A percentile compares a stretch with the other conserved stretches of the same genome.
Evolutionary conservation across 2,888 invertebrate species (phyloP).

Genomic region (Scotopteryx bipunctaria): DNA sequence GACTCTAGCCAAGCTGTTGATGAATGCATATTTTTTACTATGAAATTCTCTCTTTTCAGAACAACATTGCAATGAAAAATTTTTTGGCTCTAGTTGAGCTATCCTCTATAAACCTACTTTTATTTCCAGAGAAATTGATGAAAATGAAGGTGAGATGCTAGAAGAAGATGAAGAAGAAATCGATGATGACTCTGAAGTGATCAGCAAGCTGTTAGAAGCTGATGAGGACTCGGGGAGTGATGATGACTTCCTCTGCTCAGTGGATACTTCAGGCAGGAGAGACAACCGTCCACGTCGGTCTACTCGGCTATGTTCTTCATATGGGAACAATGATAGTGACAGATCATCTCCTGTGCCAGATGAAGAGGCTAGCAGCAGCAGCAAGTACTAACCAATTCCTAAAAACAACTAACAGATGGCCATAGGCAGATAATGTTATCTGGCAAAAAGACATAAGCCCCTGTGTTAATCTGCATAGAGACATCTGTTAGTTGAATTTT

Average conservation of each 20-base stretch:
- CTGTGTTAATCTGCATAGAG: too few species aligned
- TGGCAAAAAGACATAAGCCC: too few species aligned
- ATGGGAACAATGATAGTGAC: conserved; percentile 50
- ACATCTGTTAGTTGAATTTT: too few species aligned
- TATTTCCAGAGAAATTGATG: conserved; percentile 42
- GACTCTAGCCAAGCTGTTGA: too few species aligned
- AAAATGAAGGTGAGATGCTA: conserved; percentile 43
- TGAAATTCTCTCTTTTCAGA: too few species aligned
- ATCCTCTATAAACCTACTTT: too few species aligned
- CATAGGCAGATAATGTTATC: too few species aligned
- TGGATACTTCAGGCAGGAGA: conserved; percentile 42
- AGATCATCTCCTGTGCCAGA: conserved; percentile 44
- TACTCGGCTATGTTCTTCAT: conserved; percentile 53
- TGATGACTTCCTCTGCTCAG: conserved; percentile 60
- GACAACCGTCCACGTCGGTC: conserved; percentile 53
- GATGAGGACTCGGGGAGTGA: conserved; percentile 61
- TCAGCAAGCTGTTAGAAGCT: conserved; percentile 68
- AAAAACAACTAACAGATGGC: too few species aligned
- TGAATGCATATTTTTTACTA: too few species aligned
- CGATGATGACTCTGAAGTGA: conserved; percentile 71
- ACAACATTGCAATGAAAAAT: too few species aligned
- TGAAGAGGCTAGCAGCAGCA: conserved; percentile 38
- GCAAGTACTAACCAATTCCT: conserved; percentile 41
- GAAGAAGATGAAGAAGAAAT: conserved; percentile 57
- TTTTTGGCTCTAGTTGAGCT: too few species aligned